A percentile compares a stretch with the other conserved stretches of the same genome.
phyloP scores from a whole-genome alignment of 1,140 invertebrate genomes.

The Nilaparvata lugens region DNA sequence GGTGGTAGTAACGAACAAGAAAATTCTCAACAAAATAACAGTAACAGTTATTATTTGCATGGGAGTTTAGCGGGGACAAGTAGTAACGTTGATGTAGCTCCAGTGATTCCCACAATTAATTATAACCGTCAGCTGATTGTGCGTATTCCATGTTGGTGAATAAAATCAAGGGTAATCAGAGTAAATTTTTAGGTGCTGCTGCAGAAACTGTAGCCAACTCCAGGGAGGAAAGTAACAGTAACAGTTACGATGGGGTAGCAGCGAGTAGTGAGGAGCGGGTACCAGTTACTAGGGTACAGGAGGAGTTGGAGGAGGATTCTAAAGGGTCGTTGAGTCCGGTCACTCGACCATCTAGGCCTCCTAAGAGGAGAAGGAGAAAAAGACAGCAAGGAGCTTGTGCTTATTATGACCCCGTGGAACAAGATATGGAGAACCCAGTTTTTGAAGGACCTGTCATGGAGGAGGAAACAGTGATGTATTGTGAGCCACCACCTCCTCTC shows the following conservation, averaged over 20 bases:
- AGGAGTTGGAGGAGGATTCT: slow-evolving; percentile 12
- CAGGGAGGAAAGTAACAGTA: too few relatives aligned
- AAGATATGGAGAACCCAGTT: neutral
- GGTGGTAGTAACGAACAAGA: slow-evolving; percentile 5
- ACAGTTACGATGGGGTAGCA: slow-evolving; percentile 1
- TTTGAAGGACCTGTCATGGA: neutral
- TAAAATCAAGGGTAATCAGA: slow-evolving; percentile 62
- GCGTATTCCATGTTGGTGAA: slow-evolving; percentile 76
- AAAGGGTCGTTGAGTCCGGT: neutral
- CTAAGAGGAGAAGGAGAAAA: slow-evolving; percentile 12
- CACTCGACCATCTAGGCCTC: slow-evolving; percentile 11
- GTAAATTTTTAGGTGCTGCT: neutral
- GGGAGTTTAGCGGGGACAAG: slow-evolving; percentile 54
- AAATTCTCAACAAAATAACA: neutral
- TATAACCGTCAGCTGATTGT: slow-evolving; percentile 72
- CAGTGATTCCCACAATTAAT: slow-evolving; percentile 54
- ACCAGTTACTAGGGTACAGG: neutral
- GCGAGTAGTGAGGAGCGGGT: slow-evolving; percentile 1
- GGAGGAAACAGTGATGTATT: neutral
- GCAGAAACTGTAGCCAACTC: too few relatives aligned
- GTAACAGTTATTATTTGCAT: slow-evolving; percentile 62
- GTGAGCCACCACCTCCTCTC: neutral
- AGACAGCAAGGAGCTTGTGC: slow-evolving; percentile 9
- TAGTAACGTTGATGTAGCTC: slow-evolving; percentile 38
- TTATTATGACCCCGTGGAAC: slow-evolving; percentile 4